Evolutionary conservation across 2,888 invertebrate genomes (phyloP), one percentile per base, ranked within the genome.

Genomic region (Calameuta filiformis): DNA sequence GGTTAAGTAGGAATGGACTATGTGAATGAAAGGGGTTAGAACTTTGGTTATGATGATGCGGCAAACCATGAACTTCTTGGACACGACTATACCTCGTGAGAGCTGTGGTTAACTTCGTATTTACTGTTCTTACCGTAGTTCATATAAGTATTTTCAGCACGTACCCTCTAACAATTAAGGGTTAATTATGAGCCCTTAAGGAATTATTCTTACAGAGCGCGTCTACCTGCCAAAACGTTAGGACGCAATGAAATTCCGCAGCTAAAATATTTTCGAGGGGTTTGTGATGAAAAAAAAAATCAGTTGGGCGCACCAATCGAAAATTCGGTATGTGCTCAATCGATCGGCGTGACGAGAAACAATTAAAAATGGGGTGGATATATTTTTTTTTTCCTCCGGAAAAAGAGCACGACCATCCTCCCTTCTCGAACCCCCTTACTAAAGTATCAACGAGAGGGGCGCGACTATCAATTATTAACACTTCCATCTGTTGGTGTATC

Each of bases 381-480:
- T 56, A 40, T 56, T 78, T 78, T 81, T 76, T 81, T 75, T 81
- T 80, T 79, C 84, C 79, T 37, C 75, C 69, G 73, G 75, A 40
- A 77, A 77, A 77, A 75, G 15, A 56, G 73, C 77, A 77, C 74
- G n/a, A 30, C n/a, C 73, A 69, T 35, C 74, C 74, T 74, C 74
- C 74, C 23, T 34, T 35, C n/a, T 76, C 78, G 73, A 68, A 68
- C 30, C 69, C 78, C 34, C 75, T 56, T 56, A 56, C 9, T 76
- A 77, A 80, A 86, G 81, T 87, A 86, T 85, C 86, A 87, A 83
- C 83, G 82, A 85, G 83, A 75, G 87, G 90, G 90, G 88, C 89
- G 87, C 87, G 89, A 89, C 87, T 87, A 90, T 90, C 89, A 89
- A 90, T 90, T 90, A 90, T 90, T 90, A 90, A 90, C 90, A 90